Conservation (phyloP, 2,888 invertebrate genomes). For the Periphyllus acericola region DNA sequence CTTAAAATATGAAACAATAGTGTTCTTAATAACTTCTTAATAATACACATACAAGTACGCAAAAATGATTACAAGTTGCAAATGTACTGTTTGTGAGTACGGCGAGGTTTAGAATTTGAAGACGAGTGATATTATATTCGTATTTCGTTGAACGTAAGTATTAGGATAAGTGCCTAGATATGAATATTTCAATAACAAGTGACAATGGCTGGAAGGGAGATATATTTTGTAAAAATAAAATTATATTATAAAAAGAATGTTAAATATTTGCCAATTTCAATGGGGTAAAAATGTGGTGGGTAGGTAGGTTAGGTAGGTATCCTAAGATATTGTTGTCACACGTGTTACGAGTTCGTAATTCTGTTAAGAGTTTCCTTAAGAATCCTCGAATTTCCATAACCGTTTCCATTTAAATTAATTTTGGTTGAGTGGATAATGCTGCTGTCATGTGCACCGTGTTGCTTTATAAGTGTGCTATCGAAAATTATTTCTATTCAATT, state of each 20-base stretch:
- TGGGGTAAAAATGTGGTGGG: neutral
- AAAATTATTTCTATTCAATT: constrained; percentile 12
- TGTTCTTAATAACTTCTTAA: no score
- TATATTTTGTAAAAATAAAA: no score
- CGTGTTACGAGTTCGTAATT: neutral
- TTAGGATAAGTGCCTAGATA: no score
- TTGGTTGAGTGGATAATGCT: neutral
- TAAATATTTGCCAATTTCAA: constrained; percentile 16
- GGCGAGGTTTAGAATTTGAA: no score
- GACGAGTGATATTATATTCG: no score
- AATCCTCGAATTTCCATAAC: constrained; percentile 20
- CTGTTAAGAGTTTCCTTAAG: neutral
- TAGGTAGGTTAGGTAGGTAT: neutral
- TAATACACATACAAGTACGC: no score
- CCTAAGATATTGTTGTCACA: neutral
- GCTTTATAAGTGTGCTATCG: neutral
- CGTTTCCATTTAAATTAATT: constrained; percentile 3
- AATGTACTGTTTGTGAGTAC: no score
- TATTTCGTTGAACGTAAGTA: no score
- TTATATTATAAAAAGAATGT: neutral
- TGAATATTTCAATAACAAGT: no score
- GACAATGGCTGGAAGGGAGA: no score
- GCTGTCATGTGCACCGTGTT: neutral
- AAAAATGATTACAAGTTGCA: no score
- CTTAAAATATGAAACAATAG: no score